These are phyloP conservation scores for Misgurnus mizolepis DNA, from an alignment of 2,113 vertebrate genomes.

Conservation along the genomic window DNA sequence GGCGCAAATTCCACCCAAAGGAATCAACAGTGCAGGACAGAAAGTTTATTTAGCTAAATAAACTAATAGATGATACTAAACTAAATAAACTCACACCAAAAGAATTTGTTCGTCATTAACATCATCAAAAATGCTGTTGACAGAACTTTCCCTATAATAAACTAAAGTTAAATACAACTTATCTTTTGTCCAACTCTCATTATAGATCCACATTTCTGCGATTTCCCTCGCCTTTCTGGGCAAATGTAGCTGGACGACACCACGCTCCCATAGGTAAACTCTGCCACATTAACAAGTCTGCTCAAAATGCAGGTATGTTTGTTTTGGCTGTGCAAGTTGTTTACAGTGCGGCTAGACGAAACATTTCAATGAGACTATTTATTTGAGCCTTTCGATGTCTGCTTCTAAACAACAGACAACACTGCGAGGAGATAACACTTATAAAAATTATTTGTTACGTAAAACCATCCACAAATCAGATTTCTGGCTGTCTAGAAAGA, in stretches of 20 bases:
- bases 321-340: conserved; percentile 40
- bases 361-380: conserved; percentile 30
- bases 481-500: too few relatives aligned
- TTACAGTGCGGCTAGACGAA: conserved; percentile 44
- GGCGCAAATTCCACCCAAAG: too few relatives aligned
- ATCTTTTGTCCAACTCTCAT: not conserved
- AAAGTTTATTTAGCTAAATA: too few relatives aligned
- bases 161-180: not conserved
- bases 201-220: not conserved
- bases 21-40: too few relatives aligned
- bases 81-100: too few relatives aligned
- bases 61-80: too few relatives aligned
- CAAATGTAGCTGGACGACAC: not conserved
- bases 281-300: conserved; percentile 13
- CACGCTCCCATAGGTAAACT: conserved; percentile 13
- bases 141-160: not conserved
- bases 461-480: too few relatives aligned
- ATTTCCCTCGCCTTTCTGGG: not conserved
- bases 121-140: too few relatives aligned
- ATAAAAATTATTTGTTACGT: too few relatives aligned
- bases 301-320: conserved; percentile 40
- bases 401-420: not conserved
- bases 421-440: not conserved
- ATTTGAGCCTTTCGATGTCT: conserved; percentile 4
- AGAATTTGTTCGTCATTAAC: too few relatives aligned